Evolutionary conservation across 2,888 invertebrate genomes (phyloP).

Genomic region (Ophraella communa): DNA sequence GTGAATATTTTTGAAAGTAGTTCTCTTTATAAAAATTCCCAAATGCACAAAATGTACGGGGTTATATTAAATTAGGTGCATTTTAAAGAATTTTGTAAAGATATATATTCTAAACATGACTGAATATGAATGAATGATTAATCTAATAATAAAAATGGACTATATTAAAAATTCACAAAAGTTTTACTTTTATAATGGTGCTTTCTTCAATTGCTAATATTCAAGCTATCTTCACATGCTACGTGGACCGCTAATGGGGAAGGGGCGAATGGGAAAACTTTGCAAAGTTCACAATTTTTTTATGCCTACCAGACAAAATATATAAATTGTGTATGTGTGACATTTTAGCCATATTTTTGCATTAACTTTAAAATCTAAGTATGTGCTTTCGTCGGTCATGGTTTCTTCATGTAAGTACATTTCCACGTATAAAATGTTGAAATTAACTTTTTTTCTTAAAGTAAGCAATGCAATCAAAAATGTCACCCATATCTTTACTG

Average conservation of each 20-base stretch:
- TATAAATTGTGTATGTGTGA: slow-evolving; percentile 57
- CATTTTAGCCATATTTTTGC: slow-evolving; percentile 49
- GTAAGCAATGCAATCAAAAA: slow-evolving; percentile 43
- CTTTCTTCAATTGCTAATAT: slow-evolving; percentile 61
- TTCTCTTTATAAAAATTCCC: slow-evolving; percentile 33
- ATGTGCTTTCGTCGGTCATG: slow-evolving; percentile 41
- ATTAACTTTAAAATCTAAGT: slow-evolving; percentile 31
- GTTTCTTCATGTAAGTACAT: slow-evolving; percentile 14
- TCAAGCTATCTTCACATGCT: slow-evolving; percentile 62
- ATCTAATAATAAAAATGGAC: slow-evolving; percentile 49
- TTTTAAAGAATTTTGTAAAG: slow-evolving; percentile 47
- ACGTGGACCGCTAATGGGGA: slow-evolving; percentile 59
- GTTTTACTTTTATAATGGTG: slow-evolving; percentile 56
- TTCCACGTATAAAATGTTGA: slow-evolving; percentile 26
- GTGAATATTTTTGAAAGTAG: slow-evolving; percentile 43
- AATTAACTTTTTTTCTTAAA: slow-evolving; percentile 21
- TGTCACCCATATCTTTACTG: slow-evolving; percentile 55
- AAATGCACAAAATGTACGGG: slow-evolving; percentile 38
- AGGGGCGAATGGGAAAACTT: slow-evolving; percentile 59
- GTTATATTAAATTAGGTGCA: slow-evolving; percentile 42
- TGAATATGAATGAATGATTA: slow-evolving; percentile 47
- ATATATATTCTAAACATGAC: slow-evolving; percentile 49
- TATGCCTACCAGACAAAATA: slow-evolving; percentile 58
- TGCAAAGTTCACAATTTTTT: slow-evolving; percentile 57
- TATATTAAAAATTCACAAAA: slow-evolving; percentile 51